Percentiles rank a stretch among this genome's conserved stretches.
Evolutionary conservation across 2,113 vertebrate species (phyloP).

Genomic region (Coregonus clupeaformis): DNA sequence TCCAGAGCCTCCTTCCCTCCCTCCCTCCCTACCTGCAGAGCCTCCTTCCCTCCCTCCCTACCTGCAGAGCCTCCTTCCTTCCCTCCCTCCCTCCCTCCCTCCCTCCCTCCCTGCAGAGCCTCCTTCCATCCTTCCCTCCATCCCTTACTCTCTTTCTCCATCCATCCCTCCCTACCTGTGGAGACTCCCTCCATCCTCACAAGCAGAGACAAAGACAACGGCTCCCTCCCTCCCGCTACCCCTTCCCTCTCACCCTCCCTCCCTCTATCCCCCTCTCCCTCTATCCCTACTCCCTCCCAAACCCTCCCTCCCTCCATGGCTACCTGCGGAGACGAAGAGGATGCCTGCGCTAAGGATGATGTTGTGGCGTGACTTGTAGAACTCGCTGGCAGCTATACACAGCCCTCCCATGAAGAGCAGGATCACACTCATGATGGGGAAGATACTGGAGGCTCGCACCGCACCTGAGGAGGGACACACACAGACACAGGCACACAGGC

Average conservation of each 20-base stretch:
- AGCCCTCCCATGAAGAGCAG: slow-evolving; percentile 90
- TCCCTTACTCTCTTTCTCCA: neutral
- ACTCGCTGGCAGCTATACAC: slow-evolving; percentile 89
- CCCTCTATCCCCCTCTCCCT: neutral
- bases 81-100: neutral
- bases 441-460: slow-evolving; percentile 55
- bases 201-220: no score
- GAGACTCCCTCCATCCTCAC: no score
- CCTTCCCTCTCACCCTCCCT: neutral
- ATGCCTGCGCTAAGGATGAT: slow-evolving; percentile 89
- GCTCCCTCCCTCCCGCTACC: neutral
- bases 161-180: neutral
- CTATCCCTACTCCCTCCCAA: neutral
- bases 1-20: neutral
- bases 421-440: slow-evolving; percentile 81
- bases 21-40: slow-evolving; percentile 50
- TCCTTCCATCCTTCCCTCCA: no score
- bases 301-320: no score
- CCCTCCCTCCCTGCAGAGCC: neutral
- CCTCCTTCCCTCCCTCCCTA: slow-evolving; percentile 38
- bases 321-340: slow-evolving; percentile 89
- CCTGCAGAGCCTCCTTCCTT: no score
- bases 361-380: slow-evolving; percentile 91
- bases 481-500: slow-evolving; percentile 10
- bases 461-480: slow-evolving; percentile 34